Evolutionary conservation across 2,113 vertebrate species (phyloP), one percentile per base, ranked within the genome.

Genomic region (Illadopsis cleaveri): DNA sequence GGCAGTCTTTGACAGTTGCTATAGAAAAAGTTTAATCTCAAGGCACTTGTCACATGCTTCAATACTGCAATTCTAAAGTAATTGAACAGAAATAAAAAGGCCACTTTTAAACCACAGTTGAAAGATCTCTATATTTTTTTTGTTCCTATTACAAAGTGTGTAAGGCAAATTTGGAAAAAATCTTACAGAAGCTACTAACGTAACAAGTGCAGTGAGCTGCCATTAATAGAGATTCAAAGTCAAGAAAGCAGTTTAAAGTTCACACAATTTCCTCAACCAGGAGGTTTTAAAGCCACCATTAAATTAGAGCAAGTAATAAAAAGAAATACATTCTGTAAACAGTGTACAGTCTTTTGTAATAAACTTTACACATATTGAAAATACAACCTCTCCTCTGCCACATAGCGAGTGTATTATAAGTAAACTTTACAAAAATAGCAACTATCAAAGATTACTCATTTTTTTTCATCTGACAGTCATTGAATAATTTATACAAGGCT

Each of bases 1-100:
- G 90, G 97, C 96, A 95, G 88, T 97, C 92, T 98, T 98, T 97
- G 98, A 98, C 98, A 98, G 98, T 95, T 96, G 98, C 97, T 89
- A 97, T 97, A 98, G 97, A 97, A 96, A 96, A 98, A 94, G 89
- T 97, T 98, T 95, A 98, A 98, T 97, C 98, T 97, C 98, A 99
- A 99, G 99, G 99, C 99, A 99, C 99, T 99, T 99, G 98, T 98
- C 98, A 98, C 98, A 98, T 98, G 99, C 98, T 98, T 98, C 98
- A 97, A 98, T 97, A 96, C 98, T 98, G 98, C 98, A 95, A 93
- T 97, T 94, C 83, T 95, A 97, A 98, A 91, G 91, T 85, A 98
- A 98, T 97, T 77, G 64, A 95, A 96, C 96, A 91, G 97, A 97
- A 98, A 98, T 97, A 96, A 98, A 98, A 99, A 99, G 98, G 98